Conservation (phyloP, 2,113 vertebrate genomes). For the Piprites chloris region DNA sequence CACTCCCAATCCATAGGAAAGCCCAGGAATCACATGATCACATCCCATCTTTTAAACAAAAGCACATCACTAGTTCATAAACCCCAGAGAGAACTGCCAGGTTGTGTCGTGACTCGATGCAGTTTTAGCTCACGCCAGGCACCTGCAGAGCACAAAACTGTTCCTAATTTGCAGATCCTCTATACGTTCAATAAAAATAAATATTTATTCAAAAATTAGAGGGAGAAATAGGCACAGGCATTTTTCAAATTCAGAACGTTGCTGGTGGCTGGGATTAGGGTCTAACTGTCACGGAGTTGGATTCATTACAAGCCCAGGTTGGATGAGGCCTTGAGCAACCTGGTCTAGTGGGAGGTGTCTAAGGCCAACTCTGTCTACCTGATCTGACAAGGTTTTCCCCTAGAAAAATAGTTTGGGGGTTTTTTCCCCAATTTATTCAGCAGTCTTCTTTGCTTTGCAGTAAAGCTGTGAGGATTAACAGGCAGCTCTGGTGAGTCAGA, state of each 20-base stretch:
- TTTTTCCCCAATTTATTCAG: not conserved
- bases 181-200: not conserved
- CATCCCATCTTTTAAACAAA: not conserved
- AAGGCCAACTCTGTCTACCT: not conserved
- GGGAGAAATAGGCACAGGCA: no score
- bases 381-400: not conserved
- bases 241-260: not conserved
- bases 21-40: not conserved
- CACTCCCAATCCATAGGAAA: not conserved
- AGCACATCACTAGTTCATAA: not conserved
- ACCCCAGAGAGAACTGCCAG: not conserved
- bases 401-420: not conserved
- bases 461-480: not conserved
- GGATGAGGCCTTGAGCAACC: not conserved
- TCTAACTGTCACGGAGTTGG: not conserved
- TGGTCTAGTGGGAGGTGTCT: not conserved
- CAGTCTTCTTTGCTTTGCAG: not conserved
- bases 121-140: not conserved
- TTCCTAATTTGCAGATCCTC: not conserved
- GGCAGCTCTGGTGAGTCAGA: not conserved
- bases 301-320: not conserved
- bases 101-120: fast-evolving
- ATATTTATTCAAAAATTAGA: not conserved
- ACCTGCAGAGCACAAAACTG: not conserved
- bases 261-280: not conserved